Evolutionary conservation across 2,888 invertebrate species (phyloP), one percentile per base, ranked within the genome.

Genomic region (Sinopyrophorus schimmeli): DNA sequence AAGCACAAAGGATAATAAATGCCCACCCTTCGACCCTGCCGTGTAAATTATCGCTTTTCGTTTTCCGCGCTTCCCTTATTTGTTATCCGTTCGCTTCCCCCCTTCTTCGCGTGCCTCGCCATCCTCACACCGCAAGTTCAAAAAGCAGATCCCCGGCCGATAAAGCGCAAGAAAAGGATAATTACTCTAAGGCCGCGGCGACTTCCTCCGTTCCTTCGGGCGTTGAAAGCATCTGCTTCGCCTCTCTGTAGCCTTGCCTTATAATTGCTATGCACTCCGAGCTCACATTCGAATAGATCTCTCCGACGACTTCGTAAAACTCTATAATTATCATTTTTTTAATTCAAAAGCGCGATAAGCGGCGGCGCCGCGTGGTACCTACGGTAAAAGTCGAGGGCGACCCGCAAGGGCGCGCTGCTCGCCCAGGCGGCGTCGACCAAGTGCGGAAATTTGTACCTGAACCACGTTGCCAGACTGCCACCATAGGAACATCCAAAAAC

Each of bases 401-500:
- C 81, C 5, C 71, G 67, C 16, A 83, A 58, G 0, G 82, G 82
- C 4, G 78, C 82, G 46, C 81, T 80, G 61, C 81, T 81, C 1
- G 82, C 78, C 63, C 81, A 73, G 1, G 76, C 80, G 0, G 77
- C 80, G 51, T 76, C 65, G n/a, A 82, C 73, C 0, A 82, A 68
- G 60, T 82, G 80, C 0, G 83, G 83, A 64, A 81, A 82, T 5
- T 76, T 77, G 2, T 77, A 65, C 32, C 79, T 63, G 65, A 78
- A 75, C 83, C 83, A 83, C 0, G 79, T 76, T 0, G 80, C 82
- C 76, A 83, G 74, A 47, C 73, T 77, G 37, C 80, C 83, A 0
- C 80, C 76, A 64, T 81, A 81, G 0, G 81, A 80, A 20, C 80
- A 81, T 0, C 83, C 83, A 16, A 81, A 76, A 6, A 81, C 73